Percentiles rank a stretch among this genome's conserved stretches.
Conservation (phyloP, 2,797 vertebrate genomes). For the Zenarchopterus dispar region DNA sequence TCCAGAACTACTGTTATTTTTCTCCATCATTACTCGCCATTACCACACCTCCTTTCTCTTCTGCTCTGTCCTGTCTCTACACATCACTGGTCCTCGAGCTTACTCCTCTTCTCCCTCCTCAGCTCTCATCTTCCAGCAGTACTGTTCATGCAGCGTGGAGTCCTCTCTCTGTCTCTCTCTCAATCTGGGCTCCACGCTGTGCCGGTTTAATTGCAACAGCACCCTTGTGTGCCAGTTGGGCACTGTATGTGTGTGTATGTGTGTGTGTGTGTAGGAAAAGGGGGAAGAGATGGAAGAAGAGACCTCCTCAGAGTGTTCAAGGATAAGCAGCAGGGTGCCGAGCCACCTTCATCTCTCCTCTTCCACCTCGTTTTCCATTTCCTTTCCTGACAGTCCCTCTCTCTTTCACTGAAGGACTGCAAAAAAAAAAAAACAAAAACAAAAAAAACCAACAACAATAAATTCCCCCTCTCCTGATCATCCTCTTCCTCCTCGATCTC, state of each 20-base stretch:
- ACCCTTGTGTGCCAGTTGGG: conserved; percentile 77
- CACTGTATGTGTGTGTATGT: conserved; percentile 41
- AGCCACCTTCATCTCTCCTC: conserved; percentile 70
- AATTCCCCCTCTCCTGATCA: conserved; percentile 13
- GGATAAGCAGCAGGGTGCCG: conserved; percentile 81
- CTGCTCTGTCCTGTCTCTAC: neutral
- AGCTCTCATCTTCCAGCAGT: conserved; percentile 61
- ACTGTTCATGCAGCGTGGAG: conserved; percentile 55
- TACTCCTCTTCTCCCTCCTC: conserved; percentile 38
- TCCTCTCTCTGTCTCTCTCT: conserved; percentile 63
- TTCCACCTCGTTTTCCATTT: conserved; percentile 63
- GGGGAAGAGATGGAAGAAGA: conserved; percentile 47
- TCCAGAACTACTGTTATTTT: too few relatives aligned
- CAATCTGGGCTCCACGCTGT: conserved; percentile 72
- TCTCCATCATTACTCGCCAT: neutral
- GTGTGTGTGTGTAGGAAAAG: conserved; percentile 13
- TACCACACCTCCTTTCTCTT: neutral
- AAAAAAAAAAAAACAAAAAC: neutral
- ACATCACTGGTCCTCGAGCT: conserved; percentile 27
- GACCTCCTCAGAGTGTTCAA: conserved; percentile 85
- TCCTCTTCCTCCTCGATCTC: neutral
- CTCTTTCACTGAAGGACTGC: conserved; percentile 9
- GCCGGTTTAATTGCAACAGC: conserved; percentile 85
- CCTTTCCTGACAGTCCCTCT: conserved; percentile 37
- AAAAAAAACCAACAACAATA: too few relatives aligned